Base-by-base conservation (phyloP, 2,797 vertebrate species). In the Lerista edwardsae region DNA sequence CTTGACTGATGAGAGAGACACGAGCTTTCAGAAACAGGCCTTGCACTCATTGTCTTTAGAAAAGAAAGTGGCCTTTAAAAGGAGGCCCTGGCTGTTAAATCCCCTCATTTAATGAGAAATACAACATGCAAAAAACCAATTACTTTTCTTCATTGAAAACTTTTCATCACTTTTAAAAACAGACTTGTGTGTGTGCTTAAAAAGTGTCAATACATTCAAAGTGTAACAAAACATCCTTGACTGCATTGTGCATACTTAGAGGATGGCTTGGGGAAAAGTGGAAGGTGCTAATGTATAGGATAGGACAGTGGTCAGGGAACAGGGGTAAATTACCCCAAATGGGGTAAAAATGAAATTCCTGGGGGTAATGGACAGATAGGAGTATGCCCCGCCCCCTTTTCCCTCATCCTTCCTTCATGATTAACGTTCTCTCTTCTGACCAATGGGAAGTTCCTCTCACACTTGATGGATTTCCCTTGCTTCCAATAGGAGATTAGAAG, bases 31-130 rank as follows among this genome's bases (percentile, higher is more conserved):
- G 61, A 86, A 1, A 51, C 3, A 1, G 77, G 64, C 71, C 14
- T 19, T 84, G 79, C 41, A 61, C n/a, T 76, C 69, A 80, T 17
- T n/a, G 73, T 77, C 51, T 84, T 82, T 36, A 77, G 34, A 83
- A 84, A 77, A 68, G 34, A 27, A 86, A 36, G 1, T 14, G 84
- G 80, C 31, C 75, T 14, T 2, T 80, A n/a, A 81, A 57, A 67
- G 1, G 72, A 88, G 51, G 39, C 39, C 27, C 31, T 75, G 47
- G 12, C 36, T 76, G 31, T 77, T 81, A 51, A 27, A 76, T 51
- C 87, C 27, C 8, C 73, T 84, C 29, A 87, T 61, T 88, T 84
- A 29, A 12, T 4, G 36, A 29, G 14, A 79, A 77, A 41, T 80
- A 31, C 1, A 68, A 36, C 0, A 0, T 29, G 36, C 3, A 83